Evolutionary conservation across 2,797 vertebrate genomes (phyloP).

Genomic region (Fistularia tabacaria): DNA sequence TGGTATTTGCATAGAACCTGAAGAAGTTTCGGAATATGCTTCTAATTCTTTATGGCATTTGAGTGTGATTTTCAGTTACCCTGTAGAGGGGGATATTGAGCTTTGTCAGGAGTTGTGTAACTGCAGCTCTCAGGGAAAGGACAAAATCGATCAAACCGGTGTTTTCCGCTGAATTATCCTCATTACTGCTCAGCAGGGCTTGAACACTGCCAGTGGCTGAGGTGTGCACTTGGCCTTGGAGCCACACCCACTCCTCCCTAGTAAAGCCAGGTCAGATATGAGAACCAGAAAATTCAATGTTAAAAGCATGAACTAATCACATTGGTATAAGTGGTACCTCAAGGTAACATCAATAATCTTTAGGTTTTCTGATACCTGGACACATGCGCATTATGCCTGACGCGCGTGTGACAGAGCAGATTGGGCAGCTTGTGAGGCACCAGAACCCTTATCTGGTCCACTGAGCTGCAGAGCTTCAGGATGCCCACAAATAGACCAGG

Average conservation of each 20-base stretch:
- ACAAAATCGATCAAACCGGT: slow-evolving; percentile 63
- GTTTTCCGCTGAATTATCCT: slow-evolving; percentile 54
- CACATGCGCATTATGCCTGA: slow-evolving; percentile 73
- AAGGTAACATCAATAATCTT: too few relatives aligned
- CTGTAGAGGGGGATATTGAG: slow-evolving; percentile 78
- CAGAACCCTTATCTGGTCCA: slow-evolving; percentile 77
- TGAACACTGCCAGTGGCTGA: slow-evolving; percentile 63
- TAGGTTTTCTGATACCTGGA: slow-evolving; percentile 56
- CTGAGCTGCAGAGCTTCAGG: slow-evolving; percentile 77
- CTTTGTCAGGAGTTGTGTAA: slow-evolving; percentile 74
- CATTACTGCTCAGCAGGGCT: slow-evolving; percentile 45
- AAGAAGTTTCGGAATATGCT: too few relatives aligned
- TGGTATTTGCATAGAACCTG: too few relatives aligned
- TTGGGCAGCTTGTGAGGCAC: slow-evolving; percentile 76
- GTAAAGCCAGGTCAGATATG: background rate
- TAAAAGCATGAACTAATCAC: background rate
- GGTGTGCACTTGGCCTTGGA: slow-evolving; percentile 70
- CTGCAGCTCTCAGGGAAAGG: slow-evolving; percentile 65
- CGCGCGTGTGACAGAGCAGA: slow-evolving; percentile 71
- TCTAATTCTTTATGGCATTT: too few relatives aligned
- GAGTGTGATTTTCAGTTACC: slow-evolving; percentile 49
- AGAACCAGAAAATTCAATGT: background rate
- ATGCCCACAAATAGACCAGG: slow-evolving; percentile 76
- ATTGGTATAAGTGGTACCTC: background rate
- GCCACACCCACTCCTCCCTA: slow-evolving; percentile 80